Conservation (phyloP, 2,113 vertebrate species). For the Lycocorax pyrrhopterus region DNA sequence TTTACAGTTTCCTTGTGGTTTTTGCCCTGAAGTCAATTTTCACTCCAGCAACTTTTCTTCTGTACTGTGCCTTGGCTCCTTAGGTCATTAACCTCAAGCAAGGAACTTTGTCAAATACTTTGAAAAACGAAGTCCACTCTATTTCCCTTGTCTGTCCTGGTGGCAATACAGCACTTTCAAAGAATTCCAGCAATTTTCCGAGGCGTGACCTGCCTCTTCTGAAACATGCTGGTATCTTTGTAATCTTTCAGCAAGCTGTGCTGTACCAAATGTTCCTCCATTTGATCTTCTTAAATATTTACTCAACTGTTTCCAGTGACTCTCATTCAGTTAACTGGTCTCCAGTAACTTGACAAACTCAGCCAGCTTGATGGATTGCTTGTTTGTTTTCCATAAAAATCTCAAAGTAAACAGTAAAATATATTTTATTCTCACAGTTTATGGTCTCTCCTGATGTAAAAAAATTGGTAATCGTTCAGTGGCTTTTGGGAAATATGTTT, state of each 20-base stretch:
- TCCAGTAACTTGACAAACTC: slow-evolving; percentile 35
- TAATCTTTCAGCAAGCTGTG: slow-evolving; percentile 51
- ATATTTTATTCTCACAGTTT: slow-evolving; percentile 3
- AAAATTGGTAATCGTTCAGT: not conserved
- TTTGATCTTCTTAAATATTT: slow-evolving; percentile 59
- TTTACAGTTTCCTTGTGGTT: slow-evolving; percentile 42
- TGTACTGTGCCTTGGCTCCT: slow-evolving; percentile 40
- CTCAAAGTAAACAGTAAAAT: not conserved
- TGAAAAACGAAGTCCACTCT: slow-evolving; percentile 39
- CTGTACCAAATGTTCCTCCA: slow-evolving; percentile 30
- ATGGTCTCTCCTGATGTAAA: not conserved
- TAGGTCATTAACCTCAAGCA: slow-evolving; percentile 57
- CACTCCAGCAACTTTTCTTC: slow-evolving; percentile 38
- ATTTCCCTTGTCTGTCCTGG: slow-evolving; percentile 43
- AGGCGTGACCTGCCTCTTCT: slow-evolving; percentile 43
- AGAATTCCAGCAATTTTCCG: slow-evolving; percentile 45
- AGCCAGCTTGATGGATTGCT: not conserved
- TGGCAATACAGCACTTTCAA: slow-evolving; percentile 36
- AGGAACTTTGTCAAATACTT: slow-evolving; percentile 50
- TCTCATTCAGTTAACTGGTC: slow-evolving; percentile 47
- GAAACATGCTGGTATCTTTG: slow-evolving; percentile 35
- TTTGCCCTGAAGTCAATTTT: slow-evolving; percentile 62
- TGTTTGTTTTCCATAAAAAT: slow-evolving; percentile 24
- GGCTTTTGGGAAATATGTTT: not conserved
- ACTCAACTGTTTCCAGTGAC: slow-evolving; percentile 56